These are phyloP conservation scores for Periophthalmus modestus DNA, from an alignment of 2,113 vertebrate genomes.

Conservation along the genomic window DNA sequence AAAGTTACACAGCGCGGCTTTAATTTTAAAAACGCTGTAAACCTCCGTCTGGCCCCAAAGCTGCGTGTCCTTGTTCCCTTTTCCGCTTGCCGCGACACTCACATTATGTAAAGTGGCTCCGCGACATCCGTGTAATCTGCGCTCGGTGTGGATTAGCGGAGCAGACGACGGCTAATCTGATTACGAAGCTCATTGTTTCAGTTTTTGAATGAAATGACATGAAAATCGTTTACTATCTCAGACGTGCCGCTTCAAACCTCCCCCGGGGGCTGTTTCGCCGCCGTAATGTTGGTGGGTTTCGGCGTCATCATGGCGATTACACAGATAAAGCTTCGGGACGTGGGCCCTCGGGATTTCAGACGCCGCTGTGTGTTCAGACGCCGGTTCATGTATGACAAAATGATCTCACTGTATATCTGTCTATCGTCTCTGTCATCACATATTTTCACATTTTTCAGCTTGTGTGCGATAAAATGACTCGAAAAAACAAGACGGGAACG, in stretches of 20 bases:
- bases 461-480: no score
- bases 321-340: conserved; percentile 39
- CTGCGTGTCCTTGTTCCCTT: no score
- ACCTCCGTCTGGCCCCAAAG: no score
- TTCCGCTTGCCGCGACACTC: neutral
- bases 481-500: conserved; percentile 54
- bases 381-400: conserved; percentile 13
- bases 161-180: conserved; percentile 47
- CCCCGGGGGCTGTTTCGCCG: conserved; percentile 43
- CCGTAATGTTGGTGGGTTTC: conserved; percentile 56
- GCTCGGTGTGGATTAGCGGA: conserved; percentile 31
- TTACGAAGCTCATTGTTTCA: conserved; percentile 59
- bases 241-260: conserved; percentile 43
- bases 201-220: conserved; percentile 45
- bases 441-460: no score
- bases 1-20: no score
- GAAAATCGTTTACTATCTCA: conserved; percentile 53
- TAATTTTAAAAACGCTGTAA: no score
- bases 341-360: conserved; percentile 19
- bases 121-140: neutral
- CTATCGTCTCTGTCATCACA: no score
- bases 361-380: conserved; percentile 11
- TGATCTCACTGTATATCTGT: conserved; percentile 47
- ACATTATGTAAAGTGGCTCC: neutral
- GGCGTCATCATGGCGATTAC: conserved; percentile 16